Percentiles rank a stretch among this genome's conserved stretches.
phyloP scores from a whole-genome alignment of 2,797 vertebrate species.

The Harpagifer antarcticus region DNA sequence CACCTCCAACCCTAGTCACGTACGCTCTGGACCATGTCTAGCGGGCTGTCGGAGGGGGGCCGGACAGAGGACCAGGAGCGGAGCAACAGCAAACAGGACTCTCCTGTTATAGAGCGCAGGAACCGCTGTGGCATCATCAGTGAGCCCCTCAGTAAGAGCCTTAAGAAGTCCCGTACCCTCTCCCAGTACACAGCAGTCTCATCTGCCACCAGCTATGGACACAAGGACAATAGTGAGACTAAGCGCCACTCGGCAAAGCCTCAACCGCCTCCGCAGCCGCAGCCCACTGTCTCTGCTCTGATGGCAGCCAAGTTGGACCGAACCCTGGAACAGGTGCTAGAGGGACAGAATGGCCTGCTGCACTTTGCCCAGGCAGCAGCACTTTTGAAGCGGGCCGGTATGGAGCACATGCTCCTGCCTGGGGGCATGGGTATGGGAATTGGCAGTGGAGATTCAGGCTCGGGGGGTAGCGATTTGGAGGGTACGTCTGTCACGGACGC shows the following conservation, averaged over 20 bases:
- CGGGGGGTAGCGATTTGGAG: constrained; percentile 94
- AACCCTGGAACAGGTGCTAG: constrained; percentile 93
- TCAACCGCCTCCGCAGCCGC: constrained; percentile 79
- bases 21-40: constrained; percentile 92
- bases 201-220: constrained; percentile 88
- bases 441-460: constrained; percentile 82
- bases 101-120: constrained; percentile 90
- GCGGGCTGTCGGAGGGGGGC: constrained; percentile 87
- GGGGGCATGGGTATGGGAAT: constrained; percentile 89
- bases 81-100: constrained; percentile 84
- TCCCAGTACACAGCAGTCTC: constrained; percentile 95
- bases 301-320: constrained; percentile 94
- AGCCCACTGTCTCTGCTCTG: constrained; percentile 89
- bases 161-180: constrained; percentile 96
- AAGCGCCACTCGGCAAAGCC: constrained; percentile 91
- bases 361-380: constrained; percentile 98
- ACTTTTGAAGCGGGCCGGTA: constrained; percentile 94
- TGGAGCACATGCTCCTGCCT: constrained; percentile 91
- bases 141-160: constrained; percentile 96
- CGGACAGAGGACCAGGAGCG: constrained; percentile 89
- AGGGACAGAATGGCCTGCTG: constrained; percentile 95
- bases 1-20: constrained; percentile 70
- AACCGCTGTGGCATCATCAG: constrained; percentile 98
- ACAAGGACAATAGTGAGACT: constrained; percentile 88
- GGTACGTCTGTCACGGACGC: constrained; percentile 92